Conservation (phyloP, 2,797 vertebrate genomes). For the Artibeus jamaicensis region DNA sequence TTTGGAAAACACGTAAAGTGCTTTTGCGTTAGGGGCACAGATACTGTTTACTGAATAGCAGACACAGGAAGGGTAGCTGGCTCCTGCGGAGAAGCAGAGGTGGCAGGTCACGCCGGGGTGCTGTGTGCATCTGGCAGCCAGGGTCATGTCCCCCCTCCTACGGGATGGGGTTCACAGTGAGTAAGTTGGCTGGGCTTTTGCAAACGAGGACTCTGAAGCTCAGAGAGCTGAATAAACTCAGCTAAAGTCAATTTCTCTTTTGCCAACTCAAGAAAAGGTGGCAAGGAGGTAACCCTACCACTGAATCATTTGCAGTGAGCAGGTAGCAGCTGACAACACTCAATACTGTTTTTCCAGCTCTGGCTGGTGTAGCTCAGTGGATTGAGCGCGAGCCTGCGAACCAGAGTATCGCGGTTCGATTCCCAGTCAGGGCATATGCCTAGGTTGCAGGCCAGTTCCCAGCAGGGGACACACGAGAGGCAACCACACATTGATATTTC, state of each 20-base stretch:
- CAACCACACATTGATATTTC: too few relatives aligned
- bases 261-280: neutral
- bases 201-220: neutral
- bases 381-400: too few relatives aligned
- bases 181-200: neutral
- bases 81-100: conserved; percentile 40
- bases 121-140: conserved; percentile 53
- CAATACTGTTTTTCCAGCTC: neutral
- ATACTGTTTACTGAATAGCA: conserved; percentile 73
- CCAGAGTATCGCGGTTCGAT: too few relatives aligned
- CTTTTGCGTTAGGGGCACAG: neutral
- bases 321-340: neutral
- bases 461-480: too few relatives aligned
- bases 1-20: neutral
- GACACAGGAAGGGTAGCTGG: conserved; percentile 67
- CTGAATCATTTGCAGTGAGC: neutral
- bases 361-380: too few relatives aligned
- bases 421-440: too few relatives aligned
- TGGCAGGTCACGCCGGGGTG: conserved; percentile 53
- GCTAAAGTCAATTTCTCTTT: neutral
- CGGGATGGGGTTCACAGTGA: neutral
- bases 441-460: too few relatives aligned
- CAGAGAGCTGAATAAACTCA: conserved; percentile 19
- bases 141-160: conserved; percentile 28
- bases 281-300: neutral